Evolutionary conservation across 2,888 invertebrate species (phyloP).

Genomic region (Bimastos eiseni): DNA sequence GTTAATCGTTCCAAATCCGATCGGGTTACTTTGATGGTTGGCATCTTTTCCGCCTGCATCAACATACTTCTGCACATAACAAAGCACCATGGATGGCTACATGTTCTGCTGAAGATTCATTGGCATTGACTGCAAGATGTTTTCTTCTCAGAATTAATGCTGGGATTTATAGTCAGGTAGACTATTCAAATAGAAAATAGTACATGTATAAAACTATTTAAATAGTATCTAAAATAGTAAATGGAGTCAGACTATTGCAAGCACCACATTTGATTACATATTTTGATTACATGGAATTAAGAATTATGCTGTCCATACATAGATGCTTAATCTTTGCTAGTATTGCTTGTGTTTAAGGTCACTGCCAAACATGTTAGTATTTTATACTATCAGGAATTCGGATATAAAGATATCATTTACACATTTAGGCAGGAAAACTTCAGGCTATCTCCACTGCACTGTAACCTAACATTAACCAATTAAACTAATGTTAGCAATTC

Average conservation of each 20-base stretch:
- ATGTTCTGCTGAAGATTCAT: constrained; percentile 1
- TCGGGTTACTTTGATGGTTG: not conserved
- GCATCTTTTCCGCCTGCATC: not conserved
- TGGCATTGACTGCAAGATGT: not conserved
- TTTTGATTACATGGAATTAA: not conserved
- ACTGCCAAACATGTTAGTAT: not conserved
- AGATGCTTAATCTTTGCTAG: too few relatives aligned
- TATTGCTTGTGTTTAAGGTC: not conserved
- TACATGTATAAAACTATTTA: too few relatives aligned
- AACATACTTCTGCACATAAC: not conserved
- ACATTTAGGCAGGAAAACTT: not conserved
- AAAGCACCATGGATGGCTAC: not conserved
- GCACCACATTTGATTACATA: too few relatives aligned
- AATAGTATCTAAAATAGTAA: too few relatives aligned
- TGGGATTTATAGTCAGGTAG: too few relatives aligned
- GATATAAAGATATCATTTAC: not conserved
- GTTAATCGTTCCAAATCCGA: not conserved
- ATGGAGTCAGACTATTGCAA: too few relatives aligned
- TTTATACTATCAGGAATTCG: not conserved
- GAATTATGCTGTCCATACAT: too few relatives aligned
- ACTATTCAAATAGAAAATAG: too few relatives aligned
- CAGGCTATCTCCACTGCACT: not conserved
- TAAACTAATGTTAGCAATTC: not conserved
- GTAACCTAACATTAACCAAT: not conserved
- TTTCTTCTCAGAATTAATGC: not conserved